phyloP scores from a whole-genome alignment of 1,140 invertebrate genomes.

The Proctacanthus coquilletti region DNA sequence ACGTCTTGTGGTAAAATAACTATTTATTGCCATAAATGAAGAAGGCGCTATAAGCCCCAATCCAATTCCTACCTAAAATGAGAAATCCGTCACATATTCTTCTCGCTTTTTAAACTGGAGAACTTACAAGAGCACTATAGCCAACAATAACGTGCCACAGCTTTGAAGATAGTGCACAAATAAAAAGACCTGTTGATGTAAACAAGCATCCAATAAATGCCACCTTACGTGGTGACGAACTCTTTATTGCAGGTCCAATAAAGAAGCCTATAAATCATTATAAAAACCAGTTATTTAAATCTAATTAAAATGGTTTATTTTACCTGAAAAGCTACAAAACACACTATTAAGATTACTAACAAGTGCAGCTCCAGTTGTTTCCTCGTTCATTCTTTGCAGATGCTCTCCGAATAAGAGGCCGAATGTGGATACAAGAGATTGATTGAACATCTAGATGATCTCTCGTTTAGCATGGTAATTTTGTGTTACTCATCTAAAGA shows the following conservation, averaged over 20 bases:
- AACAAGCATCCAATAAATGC: slow-evolving; percentile 41
- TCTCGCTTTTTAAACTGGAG: neutral
- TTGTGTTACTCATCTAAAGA: too few species aligned
- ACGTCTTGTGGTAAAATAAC: slow-evolving; percentile 50
- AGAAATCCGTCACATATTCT: slow-evolving; percentile 9
- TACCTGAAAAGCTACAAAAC: slow-evolving; percentile 49
- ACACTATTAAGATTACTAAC: slow-evolving; percentile 51
- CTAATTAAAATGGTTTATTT: slow-evolving; percentile 26
- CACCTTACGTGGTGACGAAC: slow-evolving; percentile 43
- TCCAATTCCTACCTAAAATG: slow-evolving; percentile 41
- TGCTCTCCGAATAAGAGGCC: slow-evolving; percentile 51
- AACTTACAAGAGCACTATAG: slow-evolving; percentile 43
- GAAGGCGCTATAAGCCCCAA: slow-evolving; percentile 47
- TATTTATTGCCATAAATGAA: slow-evolving; percentile 52
- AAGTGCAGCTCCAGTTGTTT: slow-evolving; percentile 49
- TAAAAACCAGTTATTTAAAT: too few species aligned
- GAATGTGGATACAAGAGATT: slow-evolving; percentile 54
- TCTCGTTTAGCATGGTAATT: too few species aligned
- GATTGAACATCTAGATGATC: slow-evolving; percentile 48
- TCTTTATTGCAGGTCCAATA: slow-evolving; percentile 46
- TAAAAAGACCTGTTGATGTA: slow-evolving; percentile 41
- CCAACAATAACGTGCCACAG: slow-evolving; percentile 46
- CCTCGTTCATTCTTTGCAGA: slow-evolving; percentile 40
- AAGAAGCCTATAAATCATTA: slow-evolving; percentile 38
- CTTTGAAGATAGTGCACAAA: slow-evolving; percentile 42